phyloP scores from a whole-genome alignment of 2,888 invertebrate species.

The Pyralis farinalis region DNA sequence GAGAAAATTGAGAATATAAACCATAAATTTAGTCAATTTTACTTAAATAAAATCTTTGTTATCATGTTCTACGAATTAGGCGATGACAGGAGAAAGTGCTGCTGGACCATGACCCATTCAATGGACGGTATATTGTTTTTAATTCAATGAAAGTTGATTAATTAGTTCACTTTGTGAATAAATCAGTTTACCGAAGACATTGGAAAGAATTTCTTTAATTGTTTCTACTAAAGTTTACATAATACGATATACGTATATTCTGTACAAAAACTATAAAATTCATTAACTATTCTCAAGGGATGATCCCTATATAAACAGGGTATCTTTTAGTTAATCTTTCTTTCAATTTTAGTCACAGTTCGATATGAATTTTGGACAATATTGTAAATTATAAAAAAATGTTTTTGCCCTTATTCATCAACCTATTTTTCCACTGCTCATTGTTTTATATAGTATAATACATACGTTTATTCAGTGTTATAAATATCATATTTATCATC shows the following conservation, averaged over 20 bases:
- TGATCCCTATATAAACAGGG: slow-evolving; percentile 51
- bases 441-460: slow-evolving; percentile 7
- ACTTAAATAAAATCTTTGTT: too few relatives aligned
- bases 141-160: too few relatives aligned
- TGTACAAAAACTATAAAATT: slow-evolving; percentile 31
- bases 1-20: too few relatives aligned
- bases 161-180: too few relatives aligned
- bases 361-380: slow-evolving; percentile 61
- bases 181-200: too few relatives aligned
- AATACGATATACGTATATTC: slow-evolving; percentile 35
- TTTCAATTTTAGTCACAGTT: slow-evolving; percentile 32
- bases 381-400: slow-evolving; percentile 38
- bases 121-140: too few relatives aligned
- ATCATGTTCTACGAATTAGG: too few relatives aligned
- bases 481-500: slow-evolving; percentile 1
- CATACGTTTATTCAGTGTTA: slow-evolving; percentile 4
- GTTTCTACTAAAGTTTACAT: slow-evolving; percentile 1
- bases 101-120: too few relatives aligned
- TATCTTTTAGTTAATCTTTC: slow-evolving; percentile 43
- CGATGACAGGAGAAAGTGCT: too few relatives aligned
- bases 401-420: slow-evolving; percentile 45
- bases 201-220: too few relatives aligned
- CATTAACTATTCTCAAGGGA: slow-evolving; percentile 26
- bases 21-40: too few relatives aligned
- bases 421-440: slow-evolving; percentile 16